Conservation (phyloP, 2,888 invertebrate species). For the Odontocolon sp. region DNA sequence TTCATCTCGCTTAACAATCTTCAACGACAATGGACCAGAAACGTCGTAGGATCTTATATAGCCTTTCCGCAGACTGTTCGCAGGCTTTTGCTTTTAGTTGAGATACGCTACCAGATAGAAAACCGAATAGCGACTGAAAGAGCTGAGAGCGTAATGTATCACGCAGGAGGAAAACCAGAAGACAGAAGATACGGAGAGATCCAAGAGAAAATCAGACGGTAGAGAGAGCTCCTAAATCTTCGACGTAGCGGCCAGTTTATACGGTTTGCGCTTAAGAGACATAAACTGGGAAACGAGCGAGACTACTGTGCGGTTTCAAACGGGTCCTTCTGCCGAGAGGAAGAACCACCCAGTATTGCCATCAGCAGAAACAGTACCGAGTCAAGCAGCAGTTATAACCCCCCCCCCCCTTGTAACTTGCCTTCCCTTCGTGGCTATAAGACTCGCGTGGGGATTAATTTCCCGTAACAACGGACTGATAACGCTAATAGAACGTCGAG, state of each 20-base stretch:
- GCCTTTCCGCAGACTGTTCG: conserved; percentile 6
- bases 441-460: conserved; percentile 41
- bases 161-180: conserved; percentile 10
- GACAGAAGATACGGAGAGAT: conserved; percentile 1
- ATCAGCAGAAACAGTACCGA: neutral
- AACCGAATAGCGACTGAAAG: neutral
- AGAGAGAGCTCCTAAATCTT: conserved; percentile 29
- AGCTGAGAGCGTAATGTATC: conserved; percentile 23
- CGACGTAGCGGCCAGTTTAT: conserved; percentile 27
- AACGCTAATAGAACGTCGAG: conserved; percentile 36
- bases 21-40: conserved; percentile 1
- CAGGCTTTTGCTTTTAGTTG: conserved; percentile 10
- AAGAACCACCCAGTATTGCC: neutral
- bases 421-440: conserved; percentile 18
- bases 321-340: too few species aligned
- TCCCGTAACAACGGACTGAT: conserved; percentile 42
- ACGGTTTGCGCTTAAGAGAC: conserved; percentile 24
- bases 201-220: conserved; percentile 20
- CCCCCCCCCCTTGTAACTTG: neutral
- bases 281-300: conserved; percentile 34
- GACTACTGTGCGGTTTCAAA: neutral
- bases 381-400: conserved; percentile 18
- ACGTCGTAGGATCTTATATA: too few species aligned
- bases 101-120: conserved; percentile 15
- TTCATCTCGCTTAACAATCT: too few species aligned